Evolutionary conservation across 2,797 vertebrate species (phyloP).

Genomic region (Loriculus beryllinus): DNA sequence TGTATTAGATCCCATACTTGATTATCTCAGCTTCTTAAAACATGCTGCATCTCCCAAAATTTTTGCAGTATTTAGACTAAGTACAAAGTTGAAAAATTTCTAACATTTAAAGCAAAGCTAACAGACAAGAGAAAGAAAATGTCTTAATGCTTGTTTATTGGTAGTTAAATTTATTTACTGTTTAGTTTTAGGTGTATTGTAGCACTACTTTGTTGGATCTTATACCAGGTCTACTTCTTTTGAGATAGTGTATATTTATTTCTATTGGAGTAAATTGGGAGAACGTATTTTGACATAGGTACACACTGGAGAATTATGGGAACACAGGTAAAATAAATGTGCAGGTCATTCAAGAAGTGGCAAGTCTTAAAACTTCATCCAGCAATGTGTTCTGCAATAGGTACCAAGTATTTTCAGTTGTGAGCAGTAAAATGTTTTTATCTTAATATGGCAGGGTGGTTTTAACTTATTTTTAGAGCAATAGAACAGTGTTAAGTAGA

Average conservation of each 20-base stretch:
- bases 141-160: not conserved
- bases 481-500: slow-evolving; percentile 3
- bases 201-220: not conserved
- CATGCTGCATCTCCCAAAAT: not conserved
- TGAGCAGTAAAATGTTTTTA: not conserved
- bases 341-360: not conserved
- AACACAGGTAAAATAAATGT: not conserved
- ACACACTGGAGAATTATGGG: not conserved
- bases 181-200: not conserved
- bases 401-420: slow-evolving; percentile 15
- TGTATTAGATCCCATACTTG: not conserved
- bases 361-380: not conserved
- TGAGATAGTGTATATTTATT: not conserved
- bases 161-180: not conserved
- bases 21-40: not conserved
- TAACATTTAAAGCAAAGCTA: not conserved
- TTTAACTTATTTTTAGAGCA: slow-evolving; percentile 45
- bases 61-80: not conserved
- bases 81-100: not conserved
- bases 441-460: not conserved
- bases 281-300: not conserved
- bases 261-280: not conserved
- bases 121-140: not conserved
- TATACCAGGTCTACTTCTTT: not conserved
- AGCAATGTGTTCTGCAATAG: not conserved